Evolutionary conservation across 2,888 invertebrate species (phyloP), one percentile per base, ranked within the genome.

Genomic region (Podabrus alpinus): DNA sequence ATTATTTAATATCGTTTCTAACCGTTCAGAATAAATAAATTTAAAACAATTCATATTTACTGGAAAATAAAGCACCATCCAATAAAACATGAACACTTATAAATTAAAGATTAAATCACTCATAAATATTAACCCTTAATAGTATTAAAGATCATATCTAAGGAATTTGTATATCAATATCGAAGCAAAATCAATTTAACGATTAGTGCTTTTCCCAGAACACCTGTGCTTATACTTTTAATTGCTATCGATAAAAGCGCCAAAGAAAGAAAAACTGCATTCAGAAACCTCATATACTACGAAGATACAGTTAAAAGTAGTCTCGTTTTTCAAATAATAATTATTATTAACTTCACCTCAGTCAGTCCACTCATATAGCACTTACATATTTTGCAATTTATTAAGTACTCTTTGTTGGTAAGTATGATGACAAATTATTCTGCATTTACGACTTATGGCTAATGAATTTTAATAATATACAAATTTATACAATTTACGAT

Each of bases 401-500:
- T 75, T 76, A 71, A 73, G 75, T 72, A 79, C 75, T 72, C 76
- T 78, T 79, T 75, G 72, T 80, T 72, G 74, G 74, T 76, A 75
- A 61, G 68, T 75, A 77, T 45, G 77, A 78, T 73, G 77, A 77
- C 66, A 73, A 75, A 76, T 76, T 79, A 79, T 79, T 79, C 79
- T 69, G 70, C 77, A 66, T 59, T 75, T 79, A 74, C 69, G 76
- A 81, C 81, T 84, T 81, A 82, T 80, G 81, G 82, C 83, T 83
- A 84, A 85, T 84, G 83, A 83, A 85, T 86, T 85, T 85, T 85
- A 85, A 85, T 85, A 83, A 81, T 80, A 84, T 84, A 84, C 84
- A 85, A 85, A 85, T 85, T 86, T 85, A 86, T 86, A 85, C 85
- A 85, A 85, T 85, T 86, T 83, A 77, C 79, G 80, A 82, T 79